Evolutionary conservation across 1,140 invertebrate species (phyloP), one percentile per base, ranked within the genome.

Genomic region (Drosophila ironensis): DNA sequence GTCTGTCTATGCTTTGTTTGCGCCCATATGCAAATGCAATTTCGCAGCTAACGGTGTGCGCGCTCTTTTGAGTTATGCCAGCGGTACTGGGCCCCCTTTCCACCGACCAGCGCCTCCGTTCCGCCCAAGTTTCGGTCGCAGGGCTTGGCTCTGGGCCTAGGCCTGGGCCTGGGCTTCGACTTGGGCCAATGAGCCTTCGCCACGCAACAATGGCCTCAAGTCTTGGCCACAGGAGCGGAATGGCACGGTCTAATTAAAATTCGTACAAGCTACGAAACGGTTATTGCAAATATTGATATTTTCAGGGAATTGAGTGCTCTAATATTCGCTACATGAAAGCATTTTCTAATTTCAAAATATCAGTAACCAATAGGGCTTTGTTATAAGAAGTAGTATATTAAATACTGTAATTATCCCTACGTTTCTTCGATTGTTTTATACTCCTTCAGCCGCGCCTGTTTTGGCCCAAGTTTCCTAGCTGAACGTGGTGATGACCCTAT

Each of bases 41-140:
- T 80, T 80, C 71, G 74, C 71, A 73, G 56, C 80, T 86, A 86
- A 86, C 80, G 80, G 81, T 80, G 80, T 86, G 80, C 80, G 81
- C 80, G 80, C 80, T 86, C 80, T 86, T 86, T 86, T 86, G 80
- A 86, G 81, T 86, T 86, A 86, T 87, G 67, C 71, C 70, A 74
- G 40, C 46, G 33, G 46, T 28, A 33, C 37, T 42, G 45, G 44
- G 42, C 33, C 46, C 33, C 17, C 20, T n/a, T 2, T 6, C 3
- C 8, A 7, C 24, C 54, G 22, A 30, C 6, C 17, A 4, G 2
- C 1, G 14, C 4, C 20, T 35, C 44, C 14, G 20, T n/a, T 7
- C 9, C 6, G n/a, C 7, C 44, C 4, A n/a, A n/a, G n/a, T n/a
- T n/a, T n/a, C n/a, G n/a, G n/a, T n/a, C 2, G 6, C 16, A 27